Evolutionary conservation across 2,888 invertebrate genomes (phyloP).

Genomic region (Luperina testacea): DNA sequence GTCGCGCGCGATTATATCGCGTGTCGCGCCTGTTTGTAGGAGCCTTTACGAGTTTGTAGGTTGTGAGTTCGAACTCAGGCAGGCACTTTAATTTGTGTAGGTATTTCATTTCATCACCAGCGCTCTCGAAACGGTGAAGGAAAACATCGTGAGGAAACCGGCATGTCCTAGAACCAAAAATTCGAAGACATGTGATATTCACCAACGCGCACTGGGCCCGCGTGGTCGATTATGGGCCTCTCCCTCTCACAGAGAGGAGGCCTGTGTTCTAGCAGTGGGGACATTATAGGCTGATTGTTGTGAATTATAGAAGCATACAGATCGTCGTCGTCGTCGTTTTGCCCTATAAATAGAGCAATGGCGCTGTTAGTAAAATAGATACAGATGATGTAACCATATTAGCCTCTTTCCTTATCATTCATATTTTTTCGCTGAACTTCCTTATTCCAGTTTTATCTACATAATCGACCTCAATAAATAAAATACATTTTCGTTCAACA

Average conservation of each 20-base stretch:
- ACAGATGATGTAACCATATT: constrained; percentile 3
- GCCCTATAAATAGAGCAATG: not conserved
- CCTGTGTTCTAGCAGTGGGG: not conserved
- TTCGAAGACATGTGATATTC: not conserved
- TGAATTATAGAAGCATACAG: not conserved
- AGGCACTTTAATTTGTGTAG: not conserved
- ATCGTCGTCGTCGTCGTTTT: too few relatives aligned
- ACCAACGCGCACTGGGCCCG: not conserved
- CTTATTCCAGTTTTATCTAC: constrained; percentile 7
- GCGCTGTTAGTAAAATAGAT: not conserved
- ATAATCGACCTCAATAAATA: constrained; percentile 15
- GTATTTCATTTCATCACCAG: not conserved
- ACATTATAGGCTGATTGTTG: not conserved
- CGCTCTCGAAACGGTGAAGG: not conserved
- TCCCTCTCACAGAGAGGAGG: not conserved
- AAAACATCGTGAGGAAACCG: not conserved
- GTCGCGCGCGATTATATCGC: too few relatives aligned
- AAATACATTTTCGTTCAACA: constrained; percentile 16
- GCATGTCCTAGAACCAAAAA: not conserved
- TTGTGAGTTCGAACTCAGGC: not conserved
- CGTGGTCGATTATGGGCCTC: not conserved
- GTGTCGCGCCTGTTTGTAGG: too few relatives aligned
- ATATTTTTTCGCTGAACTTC: constrained; percentile 21
- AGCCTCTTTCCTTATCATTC: constrained; percentile 23
- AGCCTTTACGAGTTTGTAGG: not conserved